phyloP scores from a whole-genome alignment of 2,113 vertebrate genomes.

The Paralichthys olivaceus region DNA sequence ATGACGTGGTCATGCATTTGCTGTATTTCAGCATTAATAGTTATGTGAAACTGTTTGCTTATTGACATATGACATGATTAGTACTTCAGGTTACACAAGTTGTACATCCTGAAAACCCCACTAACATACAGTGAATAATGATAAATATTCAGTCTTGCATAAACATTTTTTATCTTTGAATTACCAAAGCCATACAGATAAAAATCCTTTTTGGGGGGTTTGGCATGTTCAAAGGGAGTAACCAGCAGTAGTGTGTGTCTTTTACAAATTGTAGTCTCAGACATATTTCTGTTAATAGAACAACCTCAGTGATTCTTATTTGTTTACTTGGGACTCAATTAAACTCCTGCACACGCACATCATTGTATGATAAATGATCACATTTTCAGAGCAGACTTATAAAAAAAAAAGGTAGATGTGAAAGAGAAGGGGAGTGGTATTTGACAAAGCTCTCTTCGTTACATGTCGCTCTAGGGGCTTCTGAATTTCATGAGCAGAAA shows the following conservation, averaged over 20 bases:
- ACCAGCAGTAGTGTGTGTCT: too few species aligned
- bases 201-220: too few species aligned
- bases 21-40: constrained; percentile 59
- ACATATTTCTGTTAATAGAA: not conserved
- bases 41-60: constrained; percentile 39
- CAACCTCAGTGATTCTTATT: not conserved
- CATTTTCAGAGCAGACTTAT: constrained; percentile 64
- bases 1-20: constrained; percentile 16
- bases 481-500: constrained; percentile 82
- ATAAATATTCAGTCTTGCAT: constrained; percentile 27
- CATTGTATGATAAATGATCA: constrained; percentile 75
- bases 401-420: constrained; percentile 28
- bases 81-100: constrained; percentile 47
- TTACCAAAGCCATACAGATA: too few species aligned
- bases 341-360: not conserved
- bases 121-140: constrained; percentile 47
- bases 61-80: constrained; percentile 58
- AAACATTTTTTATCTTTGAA: constrained; percentile 17
- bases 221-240: constrained; percentile 63
- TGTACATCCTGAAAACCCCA: constrained; percentile 40
- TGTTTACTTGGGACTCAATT: not conserved
- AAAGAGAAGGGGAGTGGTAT: constrained; percentile 30
- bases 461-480: constrained; percentile 79
- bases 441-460: constrained; percentile 62
- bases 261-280: too few species aligned